Evolutionary conservation across 2,888 invertebrate genomes (phyloP).

Genomic region (Phalera bucephala): DNA sequence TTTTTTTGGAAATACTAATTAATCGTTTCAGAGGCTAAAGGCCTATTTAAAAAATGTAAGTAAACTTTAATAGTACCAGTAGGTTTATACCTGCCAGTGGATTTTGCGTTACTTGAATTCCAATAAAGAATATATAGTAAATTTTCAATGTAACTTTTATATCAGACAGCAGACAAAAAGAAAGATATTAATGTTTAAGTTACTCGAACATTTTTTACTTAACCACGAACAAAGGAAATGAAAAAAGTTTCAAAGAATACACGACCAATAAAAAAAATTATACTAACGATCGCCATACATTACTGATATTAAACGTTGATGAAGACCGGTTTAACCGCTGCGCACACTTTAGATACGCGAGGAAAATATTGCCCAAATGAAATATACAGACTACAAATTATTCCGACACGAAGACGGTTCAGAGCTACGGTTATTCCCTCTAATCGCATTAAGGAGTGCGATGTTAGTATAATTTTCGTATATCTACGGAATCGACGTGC

Average conservation of each 20-base stretch:
- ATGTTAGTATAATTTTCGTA: slow-evolving; percentile 48
- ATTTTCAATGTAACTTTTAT: no score
- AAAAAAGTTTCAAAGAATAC: slow-evolving; percentile 32
- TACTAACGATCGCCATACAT: slow-evolving; percentile 51
- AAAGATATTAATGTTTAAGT: slow-evolving; percentile 4
- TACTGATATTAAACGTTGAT: slow-evolving; percentile 55
- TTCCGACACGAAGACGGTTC: slow-evolving; percentile 54
- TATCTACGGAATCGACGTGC: neutral
- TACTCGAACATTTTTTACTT: slow-evolving; percentile 10
- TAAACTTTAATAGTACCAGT: no score
- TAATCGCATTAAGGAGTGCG: slow-evolving; percentile 50
- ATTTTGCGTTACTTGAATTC: no score
- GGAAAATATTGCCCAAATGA: slow-evolving; percentile 50
- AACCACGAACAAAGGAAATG: slow-evolving; percentile 30
- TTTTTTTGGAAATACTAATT: no score
- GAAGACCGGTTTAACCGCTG: slow-evolving; percentile 48
- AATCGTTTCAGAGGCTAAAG: no score
- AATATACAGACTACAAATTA: slow-evolving; percentile 60
- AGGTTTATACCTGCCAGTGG: no score
- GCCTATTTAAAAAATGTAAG: no score
- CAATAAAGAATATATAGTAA: no score
- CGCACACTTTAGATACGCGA: slow-evolving; percentile 33
- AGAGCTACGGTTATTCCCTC: slow-evolving; percentile 53
- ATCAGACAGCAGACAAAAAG: slow-evolving; percentile 4
- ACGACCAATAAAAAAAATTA: slow-evolving; percentile 43